phyloP scores from a whole-genome alignment of 2,888 invertebrate species.

The Penaeus monodon region DNA sequence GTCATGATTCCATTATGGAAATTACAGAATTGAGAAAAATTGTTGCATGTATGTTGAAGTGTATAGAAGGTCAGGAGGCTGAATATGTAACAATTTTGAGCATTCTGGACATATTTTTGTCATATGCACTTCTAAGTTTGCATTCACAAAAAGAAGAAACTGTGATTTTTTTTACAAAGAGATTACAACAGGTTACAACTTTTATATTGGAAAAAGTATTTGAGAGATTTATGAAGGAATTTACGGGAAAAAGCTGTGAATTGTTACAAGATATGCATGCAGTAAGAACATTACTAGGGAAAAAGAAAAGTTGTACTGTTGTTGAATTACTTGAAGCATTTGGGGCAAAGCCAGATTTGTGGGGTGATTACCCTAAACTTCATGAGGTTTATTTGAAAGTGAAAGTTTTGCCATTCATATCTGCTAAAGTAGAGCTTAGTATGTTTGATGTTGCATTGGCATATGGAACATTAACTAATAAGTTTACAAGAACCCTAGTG shows the following conservation, averaged over 20 bases:
- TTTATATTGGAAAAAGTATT: background rate
- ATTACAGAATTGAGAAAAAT: slow-evolving; percentile 1
- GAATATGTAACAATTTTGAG: background rate
- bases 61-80: background rate
- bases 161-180: slow-evolving; percentile 5
- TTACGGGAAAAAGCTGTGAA: background rate
- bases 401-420: slow-evolving; percentile 17
- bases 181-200: background rate
- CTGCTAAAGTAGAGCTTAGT: slow-evolving; percentile 12
- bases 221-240: background rate
- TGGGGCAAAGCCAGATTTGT: background rate
- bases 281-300: background rate
- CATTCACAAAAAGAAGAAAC: background rate
- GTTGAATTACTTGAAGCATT: background rate
- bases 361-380: background rate
- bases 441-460: slow-evolving; percentile 24
- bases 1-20: background rate
- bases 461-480: background rate
- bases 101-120: slow-evolving; percentile 15
- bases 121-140: slow-evolving; percentile 5
- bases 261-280: background rate
- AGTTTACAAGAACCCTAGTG: background rate
- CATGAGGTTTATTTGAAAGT: slow-evolving; percentile 12
- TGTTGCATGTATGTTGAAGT: background rate
- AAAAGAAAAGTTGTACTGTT: background rate